Conservation (phyloP, 2,888 invertebrate species). For the Dugesia japonica region DNA sequence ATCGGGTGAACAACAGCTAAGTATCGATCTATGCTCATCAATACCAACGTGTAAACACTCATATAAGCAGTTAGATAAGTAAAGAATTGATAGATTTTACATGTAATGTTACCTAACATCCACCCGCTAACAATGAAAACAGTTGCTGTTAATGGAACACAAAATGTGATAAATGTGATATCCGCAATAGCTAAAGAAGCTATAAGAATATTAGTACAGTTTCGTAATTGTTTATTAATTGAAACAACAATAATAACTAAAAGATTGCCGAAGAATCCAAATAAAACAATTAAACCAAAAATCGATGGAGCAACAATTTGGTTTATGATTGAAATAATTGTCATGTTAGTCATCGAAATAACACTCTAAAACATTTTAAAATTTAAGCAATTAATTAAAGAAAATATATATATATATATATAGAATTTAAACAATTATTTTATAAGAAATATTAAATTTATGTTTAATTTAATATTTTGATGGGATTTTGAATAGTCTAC, state of each 20-base stretch:
- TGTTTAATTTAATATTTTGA: no score
- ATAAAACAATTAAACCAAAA: constrained; percentile 67
- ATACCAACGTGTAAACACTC: constrained; percentile 75
- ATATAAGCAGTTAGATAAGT: constrained; percentile 79
- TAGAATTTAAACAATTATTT: no score
- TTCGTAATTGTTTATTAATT: constrained; percentile 74
- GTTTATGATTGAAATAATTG: neutral
- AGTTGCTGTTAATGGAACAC: constrained; percentile 79
- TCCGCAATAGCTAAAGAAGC: constrained; percentile 76
- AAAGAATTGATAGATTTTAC: constrained; percentile 73
- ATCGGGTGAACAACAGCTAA: constrained; percentile 83
- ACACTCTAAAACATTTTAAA: no score
- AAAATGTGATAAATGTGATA: constrained; percentile 73
- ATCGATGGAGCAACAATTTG: constrained; percentile 41
- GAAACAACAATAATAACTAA: constrained; percentile 73
- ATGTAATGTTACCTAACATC: constrained; percentile 77
- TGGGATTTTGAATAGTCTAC: no score
- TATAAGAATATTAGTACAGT: constrained; percentile 75
- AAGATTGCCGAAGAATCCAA: constrained; percentile 73
- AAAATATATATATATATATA: no score
- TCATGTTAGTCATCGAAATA: neutral
- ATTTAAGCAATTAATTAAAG: no score
- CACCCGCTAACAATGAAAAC: constrained; percentile 70
- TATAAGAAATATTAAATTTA: no score
- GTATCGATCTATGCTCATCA: constrained; percentile 76